A percentile compares a stretch with the other conserved stretches of the same genome.
phyloP scores from a whole-genome alignment of 1,140 invertebrate species.

The Lethrus apterus region DNA sequence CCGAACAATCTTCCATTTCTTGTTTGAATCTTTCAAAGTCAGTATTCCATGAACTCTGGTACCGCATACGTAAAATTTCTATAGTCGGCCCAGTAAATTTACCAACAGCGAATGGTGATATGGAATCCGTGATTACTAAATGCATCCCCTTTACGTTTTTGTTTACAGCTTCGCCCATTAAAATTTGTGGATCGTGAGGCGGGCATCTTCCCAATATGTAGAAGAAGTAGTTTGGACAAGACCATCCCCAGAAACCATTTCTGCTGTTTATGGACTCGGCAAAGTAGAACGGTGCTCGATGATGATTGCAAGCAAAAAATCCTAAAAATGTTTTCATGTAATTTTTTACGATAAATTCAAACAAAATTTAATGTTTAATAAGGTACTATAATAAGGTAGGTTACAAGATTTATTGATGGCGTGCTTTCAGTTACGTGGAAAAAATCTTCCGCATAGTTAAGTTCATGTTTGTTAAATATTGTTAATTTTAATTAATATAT shows the following conservation, averaged over 20 bases:
- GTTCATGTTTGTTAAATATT: too few relatives aligned
- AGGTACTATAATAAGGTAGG: too few relatives aligned
- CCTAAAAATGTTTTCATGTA: too few relatives aligned
- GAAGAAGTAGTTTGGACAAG: constrained; percentile 55
- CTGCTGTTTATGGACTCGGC: constrained; percentile 64
- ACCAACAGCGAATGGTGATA: constrained; percentile 33
- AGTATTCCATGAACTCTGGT: constrained; percentile 17
- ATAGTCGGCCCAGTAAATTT: constrained; percentile 30
- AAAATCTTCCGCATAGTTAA: too few relatives aligned
- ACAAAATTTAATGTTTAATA: too few relatives aligned
- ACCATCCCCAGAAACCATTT: constrained; percentile 64
- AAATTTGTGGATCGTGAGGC: constrained; percentile 31
- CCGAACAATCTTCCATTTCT: not conserved
- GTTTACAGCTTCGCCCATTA: constrained; percentile 33
- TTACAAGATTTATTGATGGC: too few relatives aligned
- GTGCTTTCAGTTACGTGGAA: too few relatives aligned
- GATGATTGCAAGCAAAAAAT: constrained; percentile 54
- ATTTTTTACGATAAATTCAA: too few relatives aligned
- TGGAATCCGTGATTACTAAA: constrained; percentile 35
- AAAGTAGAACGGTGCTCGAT: constrained; percentile 59
- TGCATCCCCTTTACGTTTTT: constrained; percentile 26
- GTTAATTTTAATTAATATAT: too few relatives aligned
- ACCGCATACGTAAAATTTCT: constrained; percentile 24
- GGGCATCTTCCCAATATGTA: constrained; percentile 55
- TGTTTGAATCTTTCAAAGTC: constrained; percentile 8